These are phyloP conservation scores for Himalopsyche phryganea DNA, from an alignment of 1,140 invertebrate genomes.

Conservation along the genomic window DNA sequence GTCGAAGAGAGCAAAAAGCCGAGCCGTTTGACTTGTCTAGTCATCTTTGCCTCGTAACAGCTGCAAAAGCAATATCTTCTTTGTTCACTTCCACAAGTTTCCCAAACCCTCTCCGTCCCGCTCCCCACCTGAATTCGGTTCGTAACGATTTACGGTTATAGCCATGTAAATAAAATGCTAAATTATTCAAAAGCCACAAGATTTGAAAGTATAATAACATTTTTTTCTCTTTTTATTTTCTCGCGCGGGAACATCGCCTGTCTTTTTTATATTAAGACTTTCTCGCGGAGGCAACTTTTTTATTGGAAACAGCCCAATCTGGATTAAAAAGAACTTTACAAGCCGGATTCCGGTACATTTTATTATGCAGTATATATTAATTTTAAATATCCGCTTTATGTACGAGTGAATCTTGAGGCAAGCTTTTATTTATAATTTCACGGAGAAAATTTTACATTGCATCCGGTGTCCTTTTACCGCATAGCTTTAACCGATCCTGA, in stretches of 20 bases:
- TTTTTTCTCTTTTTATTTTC: slow-evolving; percentile 27
- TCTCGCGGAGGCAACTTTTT: slow-evolving; percentile 11
- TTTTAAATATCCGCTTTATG: neutral
- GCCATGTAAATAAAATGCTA: slow-evolving; percentile 33
- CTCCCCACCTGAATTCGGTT: slow-evolving; percentile 30
- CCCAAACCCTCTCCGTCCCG: neutral
- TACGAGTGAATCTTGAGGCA: too few species aligned
- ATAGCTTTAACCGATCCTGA: too few species aligned
- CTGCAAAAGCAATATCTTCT: slow-evolving; percentile 15
- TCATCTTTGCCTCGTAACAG: slow-evolving; percentile 6
- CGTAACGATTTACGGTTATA: slow-evolving; percentile 34
- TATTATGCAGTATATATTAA: neutral
- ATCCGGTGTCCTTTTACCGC: too few species aligned
- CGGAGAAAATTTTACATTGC: too few species aligned
- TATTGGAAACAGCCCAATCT: slow-evolving; percentile 20
- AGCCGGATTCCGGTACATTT: neutral
- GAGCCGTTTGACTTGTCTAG: neutral
- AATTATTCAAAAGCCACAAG: slow-evolving; percentile 34
- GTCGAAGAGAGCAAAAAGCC: neutral
- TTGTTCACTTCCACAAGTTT: slow-evolving; percentile 13
- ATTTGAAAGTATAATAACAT: slow-evolving; percentile 36
- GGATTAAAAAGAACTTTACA: slow-evolving; percentile 17
- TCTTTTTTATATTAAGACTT: slow-evolving; percentile 18
- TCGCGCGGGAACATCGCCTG: slow-evolving; percentile 4
- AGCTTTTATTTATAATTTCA: too few species aligned